Base-by-base conservation (phyloP, 2,888 invertebrate species). In the Aleiodes testaceus region DNA sequence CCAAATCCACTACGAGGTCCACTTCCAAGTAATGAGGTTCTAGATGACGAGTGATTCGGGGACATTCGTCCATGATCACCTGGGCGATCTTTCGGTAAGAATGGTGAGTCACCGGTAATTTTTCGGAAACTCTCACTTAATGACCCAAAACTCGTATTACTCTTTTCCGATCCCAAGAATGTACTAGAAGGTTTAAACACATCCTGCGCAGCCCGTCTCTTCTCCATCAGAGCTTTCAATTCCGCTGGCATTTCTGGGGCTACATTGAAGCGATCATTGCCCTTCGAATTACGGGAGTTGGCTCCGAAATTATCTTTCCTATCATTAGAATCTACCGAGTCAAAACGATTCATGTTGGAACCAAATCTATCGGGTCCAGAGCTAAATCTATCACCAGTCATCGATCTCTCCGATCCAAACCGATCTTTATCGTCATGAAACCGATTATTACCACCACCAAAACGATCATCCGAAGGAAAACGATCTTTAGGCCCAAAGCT, bases 211-310 rank as follows among this genome's bases (percentile, higher is more conserved):
- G 84, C 79, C 73, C 79, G 82, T 18, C 87, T 82, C 72, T 87
- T 87, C 49, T 85, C 86, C 86, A 87, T 86, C 0, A 87, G 80
- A 59, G 85, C 86, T 49, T 82, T 83, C n/a, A 87, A 69, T 69
- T 87, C 87, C 30, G 86, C 85, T 5, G 85, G 66, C 66, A 86
- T 76, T 30, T 80, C 79, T 44, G 79, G 78, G 2, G 77, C 4
- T 9, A 77, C 67, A 59, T 79, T 78, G 3, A 81, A 82, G 18
- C 79, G 79, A 74, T 75, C 78, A 61, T 73, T 80, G 49, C 77
- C 78, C 36, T 72, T 75, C 14, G 78, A 79, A 30, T 70, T 69
- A 4, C 82, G 76, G 7, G 76, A 16, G 66, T 74, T 76, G 42
- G 73, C 68, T 4, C 75, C 72, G 18, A 79, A 81, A 49, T 65